Evolutionary conservation across 35 echinoderm and acorn worm species (phyloP).

Genomic region (Stichopus chloronotus): DNA sequence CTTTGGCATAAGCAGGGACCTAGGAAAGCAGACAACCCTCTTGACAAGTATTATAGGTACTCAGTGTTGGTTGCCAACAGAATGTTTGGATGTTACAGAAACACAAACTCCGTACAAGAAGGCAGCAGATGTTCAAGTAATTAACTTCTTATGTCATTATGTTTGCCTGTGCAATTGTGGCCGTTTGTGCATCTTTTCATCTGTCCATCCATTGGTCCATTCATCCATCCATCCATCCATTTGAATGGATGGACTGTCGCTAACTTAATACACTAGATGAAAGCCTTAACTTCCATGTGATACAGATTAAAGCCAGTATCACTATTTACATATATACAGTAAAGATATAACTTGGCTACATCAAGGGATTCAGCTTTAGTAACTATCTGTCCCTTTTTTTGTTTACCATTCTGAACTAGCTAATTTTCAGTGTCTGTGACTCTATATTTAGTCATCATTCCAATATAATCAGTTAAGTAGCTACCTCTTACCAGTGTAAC

Average conservation of each 20-base stretch:
- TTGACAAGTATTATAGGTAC: neutral
- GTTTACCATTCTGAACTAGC: neutral
- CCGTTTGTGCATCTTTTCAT: too few species aligned
- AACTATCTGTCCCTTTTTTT: neutral
- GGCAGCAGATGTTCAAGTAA: neutral
- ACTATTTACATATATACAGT: neutral
- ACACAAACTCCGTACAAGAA: neutral
- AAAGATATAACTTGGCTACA: neutral
- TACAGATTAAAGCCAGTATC: neutral
- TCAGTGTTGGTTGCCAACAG: neutral
- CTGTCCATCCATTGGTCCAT: too few species aligned
- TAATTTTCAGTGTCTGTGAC: neutral
- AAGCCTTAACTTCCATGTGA: neutral
- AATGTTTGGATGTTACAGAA: neutral
- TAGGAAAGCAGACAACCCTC: neutral
- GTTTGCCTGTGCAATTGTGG: too few species aligned
- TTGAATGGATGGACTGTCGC: neutral
- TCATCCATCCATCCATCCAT: neutral
- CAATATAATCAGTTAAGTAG: too few species aligned
- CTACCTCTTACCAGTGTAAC: too few species aligned
- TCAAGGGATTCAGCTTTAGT: neutral
- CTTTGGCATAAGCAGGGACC: neutral
- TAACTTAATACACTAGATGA: neutral
- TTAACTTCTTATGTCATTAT: neutral
- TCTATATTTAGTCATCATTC: neutral